Evolutionary conservation across 2,888 invertebrate species (phyloP).

Genomic region (Andrena haemorrhoa): DNA sequence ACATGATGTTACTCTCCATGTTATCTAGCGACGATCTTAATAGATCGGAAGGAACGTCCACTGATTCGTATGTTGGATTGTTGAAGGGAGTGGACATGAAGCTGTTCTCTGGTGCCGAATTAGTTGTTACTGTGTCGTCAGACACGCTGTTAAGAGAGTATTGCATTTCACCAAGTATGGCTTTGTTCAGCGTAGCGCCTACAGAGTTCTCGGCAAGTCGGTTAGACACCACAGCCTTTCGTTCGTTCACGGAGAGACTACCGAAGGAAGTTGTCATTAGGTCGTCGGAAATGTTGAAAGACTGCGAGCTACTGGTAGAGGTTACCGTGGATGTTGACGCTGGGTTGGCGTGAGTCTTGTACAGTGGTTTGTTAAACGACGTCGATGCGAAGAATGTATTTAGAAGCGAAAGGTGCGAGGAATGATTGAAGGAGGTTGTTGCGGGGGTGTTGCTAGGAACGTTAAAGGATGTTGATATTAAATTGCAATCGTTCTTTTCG

Average conservation of each 20-base stretch:
- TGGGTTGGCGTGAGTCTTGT: slow-evolving; percentile 50
- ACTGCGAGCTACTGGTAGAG: slow-evolving; percentile 44
- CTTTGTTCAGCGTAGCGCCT: slow-evolving; percentile 36
- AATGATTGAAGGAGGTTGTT: slow-evolving; percentile 62
- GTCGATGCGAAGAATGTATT: slow-evolving; percentile 66
- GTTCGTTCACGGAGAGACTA: slow-evolving; percentile 64
- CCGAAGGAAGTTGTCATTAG: slow-evolving; percentile 74
- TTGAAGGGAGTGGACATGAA: slow-evolving; percentile 75
- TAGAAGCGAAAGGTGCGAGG: slow-evolving; percentile 60
- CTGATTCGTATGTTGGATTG: slow-evolving; percentile 70
- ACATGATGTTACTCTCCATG: slow-evolving; percentile 76
- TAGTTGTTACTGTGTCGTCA: slow-evolving; percentile 33
- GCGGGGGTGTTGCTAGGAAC: slow-evolving; percentile 53
- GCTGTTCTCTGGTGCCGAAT: slow-evolving; percentile 62
- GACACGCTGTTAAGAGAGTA: slow-evolving; percentile 51
- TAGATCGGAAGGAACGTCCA: slow-evolving; percentile 68
- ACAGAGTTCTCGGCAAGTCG: slow-evolving; percentile 38
- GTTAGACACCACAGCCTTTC: slow-evolving; percentile 39
- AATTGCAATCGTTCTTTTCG: slow-evolving; percentile 71
- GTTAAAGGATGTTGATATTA: slow-evolving; percentile 79
- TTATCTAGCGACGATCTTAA: slow-evolving; percentile 68
- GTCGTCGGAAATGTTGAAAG: slow-evolving; percentile 64
- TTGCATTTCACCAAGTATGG: slow-evolving; percentile 49
- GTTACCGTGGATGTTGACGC: slow-evolving; percentile 41
- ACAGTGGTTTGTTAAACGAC: slow-evolving; percentile 68